These are phyloP conservation scores for Drosophila incognita DNA, from an alignment of 2,888 invertebrate genomes.

Conservation along the genomic window DNA sequence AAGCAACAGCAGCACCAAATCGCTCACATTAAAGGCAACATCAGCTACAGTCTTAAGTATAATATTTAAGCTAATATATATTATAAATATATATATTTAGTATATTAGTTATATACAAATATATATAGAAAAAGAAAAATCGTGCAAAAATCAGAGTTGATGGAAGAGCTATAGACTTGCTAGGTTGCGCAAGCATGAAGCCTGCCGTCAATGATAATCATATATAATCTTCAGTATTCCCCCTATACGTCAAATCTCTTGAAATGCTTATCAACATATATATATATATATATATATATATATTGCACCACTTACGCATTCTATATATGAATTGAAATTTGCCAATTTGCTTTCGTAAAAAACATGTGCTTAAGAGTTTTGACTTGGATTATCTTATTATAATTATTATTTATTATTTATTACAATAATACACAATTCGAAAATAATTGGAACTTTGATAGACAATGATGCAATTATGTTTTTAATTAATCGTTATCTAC, in stretches of 20 bases:
- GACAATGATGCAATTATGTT: background rate
- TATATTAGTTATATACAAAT: background rate
- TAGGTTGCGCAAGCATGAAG: background rate
- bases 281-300: background rate
- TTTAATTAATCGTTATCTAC: background rate
- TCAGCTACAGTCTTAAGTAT: background rate
- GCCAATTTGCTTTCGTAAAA: background rate
- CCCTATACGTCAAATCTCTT: background rate
- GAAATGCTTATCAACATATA: background rate
- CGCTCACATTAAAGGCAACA: background rate
- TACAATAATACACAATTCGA: background rate
- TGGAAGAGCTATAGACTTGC: too few species aligned
- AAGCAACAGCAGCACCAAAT: constrained; percentile 2
- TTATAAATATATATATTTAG: background rate
- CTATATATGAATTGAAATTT: background rate
- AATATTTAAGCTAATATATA: background rate
- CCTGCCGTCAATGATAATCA: background rate
- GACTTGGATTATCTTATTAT: background rate
- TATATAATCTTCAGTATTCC: background rate
- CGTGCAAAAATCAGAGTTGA: background rate
- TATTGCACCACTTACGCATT: background rate
- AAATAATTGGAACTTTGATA: background rate
- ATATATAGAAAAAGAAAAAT: background rate
- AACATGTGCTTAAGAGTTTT: too few species aligned
- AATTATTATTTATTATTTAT: background rate